Evolutionary conservation across 1,140 invertebrate species (phyloP).

Genomic region (Marisa cornuarietis): DNA sequence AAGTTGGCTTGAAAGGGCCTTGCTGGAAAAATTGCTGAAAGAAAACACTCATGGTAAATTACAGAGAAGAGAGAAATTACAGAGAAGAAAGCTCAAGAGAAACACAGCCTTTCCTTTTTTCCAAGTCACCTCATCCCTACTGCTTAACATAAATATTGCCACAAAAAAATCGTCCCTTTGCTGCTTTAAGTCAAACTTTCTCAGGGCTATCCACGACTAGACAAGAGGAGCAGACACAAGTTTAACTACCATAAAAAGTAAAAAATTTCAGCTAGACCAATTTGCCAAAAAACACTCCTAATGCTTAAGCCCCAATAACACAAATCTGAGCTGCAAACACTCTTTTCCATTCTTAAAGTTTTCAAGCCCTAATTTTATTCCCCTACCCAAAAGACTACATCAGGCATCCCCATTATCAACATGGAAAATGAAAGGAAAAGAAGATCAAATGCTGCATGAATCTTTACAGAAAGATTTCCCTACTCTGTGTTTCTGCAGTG

Average conservation of each 20-base stretch:
- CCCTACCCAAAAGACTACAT: too few species aligned
- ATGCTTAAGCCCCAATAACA: too few species aligned
- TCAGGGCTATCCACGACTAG: neutral
- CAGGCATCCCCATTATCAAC: too few species aligned
- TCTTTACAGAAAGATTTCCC: conserved; percentile 3
- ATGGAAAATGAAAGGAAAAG: too few species aligned
- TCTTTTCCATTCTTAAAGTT: too few species aligned
- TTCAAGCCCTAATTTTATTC: too few species aligned
- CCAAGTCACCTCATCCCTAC: too few species aligned
- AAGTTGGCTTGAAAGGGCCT: conserved; percentile 73
- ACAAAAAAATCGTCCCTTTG: too few species aligned
- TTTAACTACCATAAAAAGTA: neutral
- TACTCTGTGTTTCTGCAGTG: conserved; percentile 77
- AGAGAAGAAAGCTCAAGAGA: too few species aligned
- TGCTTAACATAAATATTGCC: too few species aligned
- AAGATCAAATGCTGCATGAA: neutral
- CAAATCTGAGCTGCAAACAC: too few species aligned
- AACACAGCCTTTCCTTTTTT: neutral
- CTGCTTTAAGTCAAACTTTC: neutral
- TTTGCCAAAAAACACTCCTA: too few species aligned
- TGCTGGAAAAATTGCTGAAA: conserved; percentile 72
- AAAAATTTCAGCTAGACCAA: neutral
- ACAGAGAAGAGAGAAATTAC: neutral
- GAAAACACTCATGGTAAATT: neutral
- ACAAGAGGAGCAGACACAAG: neutral